phyloP scores from a whole-genome alignment of 2,888 invertebrate species.

The Beris chalybata region DNA sequence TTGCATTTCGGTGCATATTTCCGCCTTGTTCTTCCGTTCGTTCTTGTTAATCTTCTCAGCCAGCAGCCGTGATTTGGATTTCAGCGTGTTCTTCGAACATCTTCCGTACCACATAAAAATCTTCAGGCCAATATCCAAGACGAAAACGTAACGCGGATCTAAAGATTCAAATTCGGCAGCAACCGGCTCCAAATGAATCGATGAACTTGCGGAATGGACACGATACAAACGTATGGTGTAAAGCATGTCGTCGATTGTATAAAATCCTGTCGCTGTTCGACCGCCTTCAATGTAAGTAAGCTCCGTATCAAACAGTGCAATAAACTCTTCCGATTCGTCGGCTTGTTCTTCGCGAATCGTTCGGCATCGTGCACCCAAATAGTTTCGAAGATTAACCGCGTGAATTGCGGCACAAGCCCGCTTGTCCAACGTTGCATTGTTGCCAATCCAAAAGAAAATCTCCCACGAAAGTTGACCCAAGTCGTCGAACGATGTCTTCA shows the following conservation, averaged over 20 bases:
- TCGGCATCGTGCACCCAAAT: slow-evolving; percentile 89
- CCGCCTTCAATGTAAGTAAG: slow-evolving; percentile 97
- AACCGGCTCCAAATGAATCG: slow-evolving; percentile 89
- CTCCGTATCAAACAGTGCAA: slow-evolving; percentile 85
- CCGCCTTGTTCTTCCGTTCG: slow-evolving; percentile 93
- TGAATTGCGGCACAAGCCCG: slow-evolving; percentile 75
- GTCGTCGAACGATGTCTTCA: slow-evolving; percentile 85
- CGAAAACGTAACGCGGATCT: slow-evolving; percentile 89
- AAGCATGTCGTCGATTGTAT: slow-evolving; percentile 89
- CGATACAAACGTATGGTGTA: slow-evolving; percentile 84
- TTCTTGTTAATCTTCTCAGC: slow-evolving; percentile 99
- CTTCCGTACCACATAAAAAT: slow-evolving; percentile 86
- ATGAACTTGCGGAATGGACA: slow-evolving; percentile 83
- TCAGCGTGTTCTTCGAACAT: slow-evolving; percentile 82
- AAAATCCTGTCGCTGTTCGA: slow-evolving; percentile 96
- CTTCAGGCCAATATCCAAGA: slow-evolving; percentile 82
- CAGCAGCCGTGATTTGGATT: slow-evolving; percentile 75
- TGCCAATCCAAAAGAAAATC: slow-evolving; percentile 99
- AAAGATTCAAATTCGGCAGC: slow-evolving; percentile 69
- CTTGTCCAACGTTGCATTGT: slow-evolving; percentile 79
- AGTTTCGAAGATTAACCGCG: slow-evolving; percentile 96
- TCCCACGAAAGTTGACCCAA: slow-evolving; percentile 86
- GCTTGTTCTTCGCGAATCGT: slow-evolving; percentile 95
- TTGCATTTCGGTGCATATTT: slow-evolving; percentile 81
- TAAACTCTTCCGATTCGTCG: slow-evolving; percentile 96